Percentiles rank a stretch among this genome's conserved stretches.
Evolutionary conservation across 2,888 invertebrate genomes (phyloP).

Genomic region (Ichneumon xanthorius): DNA sequence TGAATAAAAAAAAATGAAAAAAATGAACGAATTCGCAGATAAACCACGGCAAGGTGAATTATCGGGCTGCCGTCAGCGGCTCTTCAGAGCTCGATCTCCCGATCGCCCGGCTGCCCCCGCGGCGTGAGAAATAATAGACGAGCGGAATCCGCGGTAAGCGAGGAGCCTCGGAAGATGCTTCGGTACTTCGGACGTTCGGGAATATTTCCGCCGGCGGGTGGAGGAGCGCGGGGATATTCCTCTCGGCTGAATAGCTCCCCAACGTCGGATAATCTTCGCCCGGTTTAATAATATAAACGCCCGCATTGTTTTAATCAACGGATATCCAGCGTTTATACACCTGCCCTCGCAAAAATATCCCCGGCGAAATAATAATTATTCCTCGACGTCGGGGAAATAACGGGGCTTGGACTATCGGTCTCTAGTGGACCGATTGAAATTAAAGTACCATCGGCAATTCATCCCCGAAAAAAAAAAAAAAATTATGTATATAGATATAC

Average conservation of each 20-base stretch:
- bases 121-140: constrained; percentile 1
- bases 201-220: background rate
- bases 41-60: no score
- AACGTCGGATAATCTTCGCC: background rate
- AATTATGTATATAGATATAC: background rate
- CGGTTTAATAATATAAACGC: constrained; percentile 37
- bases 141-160: background rate
- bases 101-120: background rate
- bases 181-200: constrained; percentile 20
- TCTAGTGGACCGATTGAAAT: constrained; percentile 48
- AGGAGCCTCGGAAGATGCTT: constrained; percentile 2
- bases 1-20: no score
- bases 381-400: constrained; percentile 12
- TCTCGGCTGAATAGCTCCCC: constrained; percentile 31
- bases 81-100: background rate
- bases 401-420: constrained; percentile 50
- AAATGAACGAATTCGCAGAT: no score
- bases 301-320: constrained; percentile 26
- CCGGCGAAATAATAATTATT: constrained; percentile 49
- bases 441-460: constrained; percentile 73
- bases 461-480: constrained; percentile 61
- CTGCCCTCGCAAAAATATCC: constrained; percentile 20
- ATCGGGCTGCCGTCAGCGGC: no score
- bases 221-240: constrained; percentile 3
- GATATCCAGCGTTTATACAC: constrained; percentile 40